Evolutionary conservation across 2,113 vertebrate species (phyloP).

Genomic region (Euleptes europaea): DNA sequence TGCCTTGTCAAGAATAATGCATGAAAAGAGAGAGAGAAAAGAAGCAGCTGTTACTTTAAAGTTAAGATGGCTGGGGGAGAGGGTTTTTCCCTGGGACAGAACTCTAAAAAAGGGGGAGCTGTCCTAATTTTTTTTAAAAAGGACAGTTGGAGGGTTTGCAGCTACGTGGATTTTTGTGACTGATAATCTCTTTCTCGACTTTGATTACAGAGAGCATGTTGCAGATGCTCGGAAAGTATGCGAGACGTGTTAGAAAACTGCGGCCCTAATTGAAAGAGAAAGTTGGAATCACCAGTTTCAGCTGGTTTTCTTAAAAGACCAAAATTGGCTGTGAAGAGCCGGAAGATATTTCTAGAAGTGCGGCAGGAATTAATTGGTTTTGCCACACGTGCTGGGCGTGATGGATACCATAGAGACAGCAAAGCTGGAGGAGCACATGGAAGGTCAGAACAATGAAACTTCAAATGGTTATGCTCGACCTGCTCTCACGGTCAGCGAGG

Average conservation of each 20-base stretch:
- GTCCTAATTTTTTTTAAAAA: background rate
- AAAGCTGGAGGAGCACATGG: constrained; percentile 78
- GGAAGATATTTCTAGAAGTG: background rate
- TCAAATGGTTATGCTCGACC: constrained; percentile 66
- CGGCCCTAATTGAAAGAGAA: background rate
- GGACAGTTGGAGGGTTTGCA: background rate
- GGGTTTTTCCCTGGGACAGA: no score
- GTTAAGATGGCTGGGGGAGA: no score
- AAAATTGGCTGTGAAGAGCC: background rate
- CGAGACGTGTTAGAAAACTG: background rate
- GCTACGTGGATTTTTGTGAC: background rate
- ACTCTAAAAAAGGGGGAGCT: no score
- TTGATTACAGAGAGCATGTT: constrained; percentile 2
- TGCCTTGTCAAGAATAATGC: no score
- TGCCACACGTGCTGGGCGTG: constrained; percentile 58
- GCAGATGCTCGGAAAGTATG: constrained; percentile 43
- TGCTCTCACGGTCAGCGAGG: constrained; percentile 73
- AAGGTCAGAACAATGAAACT: constrained; percentile 67
- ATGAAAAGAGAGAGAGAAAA: no score
- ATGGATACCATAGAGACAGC: constrained; percentile 80
- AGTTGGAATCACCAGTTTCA: constrained; percentile 22
- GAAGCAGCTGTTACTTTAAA: no score
- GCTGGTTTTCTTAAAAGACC: constrained; percentile 2
- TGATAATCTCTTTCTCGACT: background rate
- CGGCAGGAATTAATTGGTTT: constrained; percentile 38